phyloP scores from a whole-genome alignment of 2,797 vertebrate species.

The Tauraco hartlaubi region DNA sequence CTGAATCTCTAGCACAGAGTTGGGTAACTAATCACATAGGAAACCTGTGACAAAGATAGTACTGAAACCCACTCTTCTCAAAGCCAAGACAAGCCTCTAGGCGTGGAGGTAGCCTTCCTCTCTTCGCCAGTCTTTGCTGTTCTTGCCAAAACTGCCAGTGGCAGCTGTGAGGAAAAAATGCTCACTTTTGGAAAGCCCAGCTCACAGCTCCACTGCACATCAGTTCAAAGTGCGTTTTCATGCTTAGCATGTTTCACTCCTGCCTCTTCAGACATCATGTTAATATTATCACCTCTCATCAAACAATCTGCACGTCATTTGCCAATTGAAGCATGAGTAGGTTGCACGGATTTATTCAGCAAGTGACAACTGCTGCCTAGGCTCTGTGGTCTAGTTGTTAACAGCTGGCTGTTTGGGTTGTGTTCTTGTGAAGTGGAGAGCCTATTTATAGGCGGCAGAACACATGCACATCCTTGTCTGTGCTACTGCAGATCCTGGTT shows the following conservation, averaged over 20 bases:
- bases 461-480: slow-evolving; percentile 1
- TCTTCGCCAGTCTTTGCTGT: neutral
- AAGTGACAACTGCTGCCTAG: neutral
- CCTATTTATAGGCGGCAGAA: slow-evolving; percentile 51
- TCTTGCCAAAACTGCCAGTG: neutral
- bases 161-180: neutral
- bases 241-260: neutral
- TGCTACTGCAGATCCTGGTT: slow-evolving; percentile 13
- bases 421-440: neutral
- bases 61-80: neutral
- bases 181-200: neutral
- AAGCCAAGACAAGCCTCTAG: neutral
- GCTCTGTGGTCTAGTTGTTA: slow-evolving; percentile 7
- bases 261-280: slow-evolving; percentile 23
- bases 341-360: slow-evolving; percentile 30
- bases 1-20: neutral
- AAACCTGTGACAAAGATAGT: neutral
- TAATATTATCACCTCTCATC: slow-evolving; percentile 44
- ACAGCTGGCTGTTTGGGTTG: slow-evolving; percentile 20
- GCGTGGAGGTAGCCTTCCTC: neutral
- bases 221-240: neutral
- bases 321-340: slow-evolving; percentile 10
- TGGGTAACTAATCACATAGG: neutral
- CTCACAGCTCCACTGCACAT: neutral
- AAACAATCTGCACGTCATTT: slow-evolving; percentile 28